phyloP scores from a whole-genome alignment of 2,888 invertebrate species.

The Rhagonycha lutea region DNA sequence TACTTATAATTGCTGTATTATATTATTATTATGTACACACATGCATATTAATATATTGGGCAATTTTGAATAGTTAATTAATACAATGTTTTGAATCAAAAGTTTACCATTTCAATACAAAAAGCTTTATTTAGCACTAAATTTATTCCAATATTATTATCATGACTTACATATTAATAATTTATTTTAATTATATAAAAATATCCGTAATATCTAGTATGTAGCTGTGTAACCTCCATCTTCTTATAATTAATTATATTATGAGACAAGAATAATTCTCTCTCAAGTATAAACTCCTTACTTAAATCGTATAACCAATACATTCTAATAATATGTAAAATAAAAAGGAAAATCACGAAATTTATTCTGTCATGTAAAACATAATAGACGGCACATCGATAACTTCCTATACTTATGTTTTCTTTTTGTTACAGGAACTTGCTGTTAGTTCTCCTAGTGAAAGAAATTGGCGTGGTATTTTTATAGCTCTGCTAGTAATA shows the following conservation, averaged over 20 bases:
- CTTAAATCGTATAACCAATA: neutral
- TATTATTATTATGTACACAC: too few relatives aligned
- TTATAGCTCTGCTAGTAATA: slow-evolving; percentile 89
- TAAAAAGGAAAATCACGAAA: neutral
- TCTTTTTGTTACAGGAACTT: slow-evolving; percentile 72
- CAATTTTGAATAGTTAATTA: neutral
- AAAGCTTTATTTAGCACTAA: neutral
- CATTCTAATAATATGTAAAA: neutral
- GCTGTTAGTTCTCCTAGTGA: slow-evolving; percentile 85
- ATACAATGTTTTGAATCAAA: neutral
- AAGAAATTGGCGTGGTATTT: slow-evolving; percentile 93
- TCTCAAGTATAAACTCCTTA: neutral
- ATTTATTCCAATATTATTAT: neutral
- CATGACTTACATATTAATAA: neutral
- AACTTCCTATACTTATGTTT: neutral
- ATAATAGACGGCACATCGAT: neutral
- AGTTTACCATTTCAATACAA: neutral
- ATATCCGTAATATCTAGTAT: neutral
- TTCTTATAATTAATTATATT: too few relatives aligned
- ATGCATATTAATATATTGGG: too few relatives aligned
- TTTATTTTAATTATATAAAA: neutral
- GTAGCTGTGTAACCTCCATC: neutral
- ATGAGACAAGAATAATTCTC: neutral
- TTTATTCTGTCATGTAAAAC: neutral
- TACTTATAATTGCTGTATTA: too few relatives aligned